phyloP scores from a whole-genome alignment of 2,113 vertebrate genomes.

The Urocitellus parryii region DNA sequence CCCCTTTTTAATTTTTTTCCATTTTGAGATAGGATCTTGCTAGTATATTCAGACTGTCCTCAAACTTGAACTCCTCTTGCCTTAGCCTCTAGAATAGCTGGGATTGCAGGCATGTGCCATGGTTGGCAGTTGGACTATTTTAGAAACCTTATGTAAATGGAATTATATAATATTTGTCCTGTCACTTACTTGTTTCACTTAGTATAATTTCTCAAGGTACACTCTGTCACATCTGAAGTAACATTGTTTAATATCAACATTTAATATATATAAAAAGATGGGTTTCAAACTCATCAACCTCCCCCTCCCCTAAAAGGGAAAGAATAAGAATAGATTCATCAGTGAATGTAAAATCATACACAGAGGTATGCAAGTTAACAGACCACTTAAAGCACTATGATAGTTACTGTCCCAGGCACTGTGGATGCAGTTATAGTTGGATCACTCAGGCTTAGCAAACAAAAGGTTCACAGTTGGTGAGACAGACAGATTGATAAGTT shows the following conservation, averaged over 20 bases:
- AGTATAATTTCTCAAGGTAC: background rate
- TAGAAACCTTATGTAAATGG: background rate
- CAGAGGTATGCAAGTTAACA: background rate
- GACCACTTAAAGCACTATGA: background rate
- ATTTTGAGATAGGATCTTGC: no score
- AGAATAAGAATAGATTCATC: background rate
- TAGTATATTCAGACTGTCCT: no score
- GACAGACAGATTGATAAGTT: background rate
- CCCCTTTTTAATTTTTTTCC: no score
- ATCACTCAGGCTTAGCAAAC: background rate
- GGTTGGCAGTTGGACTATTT: background rate
- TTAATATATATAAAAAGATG: slow-evolving; percentile 16
- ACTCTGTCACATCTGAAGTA: background rate
- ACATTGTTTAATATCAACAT: slow-evolving; percentile 23
- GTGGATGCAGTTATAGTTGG: background rate
- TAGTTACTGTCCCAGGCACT: background rate
- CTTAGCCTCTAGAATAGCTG: no score
- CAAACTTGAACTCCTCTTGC: no score
- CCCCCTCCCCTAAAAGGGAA: background rate
- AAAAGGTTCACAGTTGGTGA: background rate
- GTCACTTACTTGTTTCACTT: slow-evolving; percentile 5
- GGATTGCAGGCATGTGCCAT: no score
- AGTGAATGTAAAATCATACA: background rate
- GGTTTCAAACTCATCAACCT: background rate
- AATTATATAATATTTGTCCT: background rate